These are phyloP conservation scores for Dicaeum eximium DNA, from an alignment of 2,113 vertebrate genomes.

Conservation along the genomic window DNA sequence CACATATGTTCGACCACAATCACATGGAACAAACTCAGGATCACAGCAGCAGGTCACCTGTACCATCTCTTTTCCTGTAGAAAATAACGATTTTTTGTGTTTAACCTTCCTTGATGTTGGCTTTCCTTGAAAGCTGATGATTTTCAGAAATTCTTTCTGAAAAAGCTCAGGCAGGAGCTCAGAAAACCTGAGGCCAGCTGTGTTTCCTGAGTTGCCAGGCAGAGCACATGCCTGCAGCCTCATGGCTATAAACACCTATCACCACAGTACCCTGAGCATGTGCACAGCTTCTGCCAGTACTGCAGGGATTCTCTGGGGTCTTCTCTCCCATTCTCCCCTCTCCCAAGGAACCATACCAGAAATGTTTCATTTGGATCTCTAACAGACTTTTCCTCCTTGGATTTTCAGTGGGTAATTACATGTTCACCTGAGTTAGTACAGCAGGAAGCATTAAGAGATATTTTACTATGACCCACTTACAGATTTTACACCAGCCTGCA, in stretches of 20 bases:
- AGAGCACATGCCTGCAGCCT: neutral
- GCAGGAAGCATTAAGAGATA: neutral
- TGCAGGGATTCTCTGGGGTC: fast-evolving
- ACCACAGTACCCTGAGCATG: neutral
- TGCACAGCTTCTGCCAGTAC: neutral
- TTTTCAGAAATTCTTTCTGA: neutral
- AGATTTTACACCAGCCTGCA: neutral
- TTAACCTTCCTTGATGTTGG: neutral
- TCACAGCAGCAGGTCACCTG: neutral
- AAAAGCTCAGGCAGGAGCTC: neutral
- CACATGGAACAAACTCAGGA: neutral
- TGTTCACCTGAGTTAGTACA: neutral
- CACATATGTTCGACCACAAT: fast-evolving
- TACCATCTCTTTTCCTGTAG: neutral
- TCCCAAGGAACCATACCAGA: neutral
- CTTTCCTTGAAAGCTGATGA: neutral
- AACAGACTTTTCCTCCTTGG: neutral
- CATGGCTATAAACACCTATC: fast-evolving
- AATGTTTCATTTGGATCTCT: neutral
- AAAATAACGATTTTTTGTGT: neutral
- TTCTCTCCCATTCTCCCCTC: neutral
- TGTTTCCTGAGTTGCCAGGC: neutral
- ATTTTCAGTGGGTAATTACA: neutral
- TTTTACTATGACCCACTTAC: neutral
- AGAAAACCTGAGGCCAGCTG: neutral